Percentiles rank a stretch among this genome's conserved stretches.
Evolutionary conservation across 2,113 vertebrate genomes (phyloP).

Genomic region (Equus quagga): DNA sequence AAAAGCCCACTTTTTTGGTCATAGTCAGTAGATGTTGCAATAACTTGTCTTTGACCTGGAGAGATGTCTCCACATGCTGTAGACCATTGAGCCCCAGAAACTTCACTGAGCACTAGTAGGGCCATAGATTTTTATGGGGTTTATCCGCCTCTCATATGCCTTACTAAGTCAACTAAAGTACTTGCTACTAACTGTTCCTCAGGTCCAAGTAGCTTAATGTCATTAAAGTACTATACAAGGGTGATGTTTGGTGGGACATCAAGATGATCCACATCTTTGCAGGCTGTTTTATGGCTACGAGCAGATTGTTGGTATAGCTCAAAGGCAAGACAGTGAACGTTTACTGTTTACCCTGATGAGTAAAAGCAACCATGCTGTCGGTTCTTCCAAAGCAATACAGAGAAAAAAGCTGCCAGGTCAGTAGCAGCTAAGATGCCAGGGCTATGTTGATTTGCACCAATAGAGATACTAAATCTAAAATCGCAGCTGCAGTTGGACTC

Average conservation of each 20-base stretch:
- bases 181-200: not conserved
- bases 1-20: not conserved
- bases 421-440: fast-evolving
- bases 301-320: not conserved
- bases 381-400: not conserved
- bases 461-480: not conserved
- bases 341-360: not conserved
- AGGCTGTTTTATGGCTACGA: not conserved
- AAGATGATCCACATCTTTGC: not conserved
- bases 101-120: not conserved
- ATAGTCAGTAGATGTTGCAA: not conserved
- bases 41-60: not conserved
- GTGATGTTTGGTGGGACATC: not conserved
- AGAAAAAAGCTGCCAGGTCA: not conserved
- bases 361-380: not conserved
- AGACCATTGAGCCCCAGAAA: not conserved
- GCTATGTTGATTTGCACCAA: not conserved
- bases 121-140: not conserved
- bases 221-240: not conserved
- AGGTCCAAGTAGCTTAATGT: not conserved
- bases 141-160: not conserved
- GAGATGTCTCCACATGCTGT: not conserved
- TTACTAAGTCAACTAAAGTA: not conserved
- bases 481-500: not conserved
- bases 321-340: not conserved